Conservation (phyloP, 2,797 vertebrate genomes). For the Dicrostonyx torquatus region DNA sequence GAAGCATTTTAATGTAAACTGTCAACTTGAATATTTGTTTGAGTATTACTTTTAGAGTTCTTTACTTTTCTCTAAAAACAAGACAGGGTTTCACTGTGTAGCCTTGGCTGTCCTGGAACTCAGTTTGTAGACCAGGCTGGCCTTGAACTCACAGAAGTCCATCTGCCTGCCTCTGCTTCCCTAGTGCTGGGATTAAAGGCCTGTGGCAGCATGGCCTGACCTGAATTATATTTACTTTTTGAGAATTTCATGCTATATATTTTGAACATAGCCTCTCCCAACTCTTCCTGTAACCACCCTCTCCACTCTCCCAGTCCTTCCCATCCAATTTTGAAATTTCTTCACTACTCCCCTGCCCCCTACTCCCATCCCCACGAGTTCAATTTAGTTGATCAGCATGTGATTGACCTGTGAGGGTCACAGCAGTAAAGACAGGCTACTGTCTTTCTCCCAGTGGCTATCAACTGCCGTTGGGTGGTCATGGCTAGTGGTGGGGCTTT, state of each 20-base stretch:
- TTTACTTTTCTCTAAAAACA: too few relatives aligned
- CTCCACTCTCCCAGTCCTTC: too few relatives aligned
- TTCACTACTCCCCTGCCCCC: background rate
- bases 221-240: background rate
- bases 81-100: too few relatives aligned
- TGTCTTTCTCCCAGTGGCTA: background rate
- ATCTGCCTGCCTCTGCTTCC: background rate
- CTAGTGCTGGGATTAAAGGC: background rate
- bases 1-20: slow-evolving; percentile 4
- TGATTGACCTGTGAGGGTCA: background rate
- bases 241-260: background rate
- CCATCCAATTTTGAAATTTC: background rate
- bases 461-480: background rate
- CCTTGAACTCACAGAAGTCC: background rate
- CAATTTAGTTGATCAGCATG: background rate
- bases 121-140: background rate
- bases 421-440: background rate
- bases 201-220: background rate
- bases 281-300: background rate
- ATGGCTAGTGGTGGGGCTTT: background rate
- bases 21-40: slow-evolving; percentile 1
- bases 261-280: background rate
- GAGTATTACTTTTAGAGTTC: too few relatives aligned
- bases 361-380: background rate
- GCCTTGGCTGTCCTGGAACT: background rate